Percentiles rank a stretch among this genome's conserved stretches.
These are phyloP conservation scores for Tragelaphus strepsiceros DNA, from an alignment of 2,113 vertebrate genomes.

Conservation along the genomic window DNA sequence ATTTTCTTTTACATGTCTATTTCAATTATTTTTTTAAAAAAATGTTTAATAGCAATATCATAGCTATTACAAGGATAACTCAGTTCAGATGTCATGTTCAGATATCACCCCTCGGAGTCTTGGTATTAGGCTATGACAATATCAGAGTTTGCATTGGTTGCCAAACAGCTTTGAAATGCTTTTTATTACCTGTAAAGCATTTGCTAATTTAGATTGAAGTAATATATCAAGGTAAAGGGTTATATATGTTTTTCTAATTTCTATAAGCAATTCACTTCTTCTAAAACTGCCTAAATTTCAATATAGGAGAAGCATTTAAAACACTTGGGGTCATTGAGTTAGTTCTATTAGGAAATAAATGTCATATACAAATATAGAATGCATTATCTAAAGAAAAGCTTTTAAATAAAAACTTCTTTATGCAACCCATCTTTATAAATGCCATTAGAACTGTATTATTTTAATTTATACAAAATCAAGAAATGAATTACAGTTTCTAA, in stretches of 20 bases:
- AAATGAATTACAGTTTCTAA: not conserved
- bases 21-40: not conserved
- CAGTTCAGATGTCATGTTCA: not conserved
- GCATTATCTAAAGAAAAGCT: not conserved
- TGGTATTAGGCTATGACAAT: not conserved
- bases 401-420: not conserved
- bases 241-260: not conserved
- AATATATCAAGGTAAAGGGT: not conserved
- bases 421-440: not conserved
- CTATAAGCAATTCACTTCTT: not conserved
- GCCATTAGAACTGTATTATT: slow-evolving; percentile 18
- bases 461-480: not conserved
- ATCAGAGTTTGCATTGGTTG: slow-evolving; percentile 43
- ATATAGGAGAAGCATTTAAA: not conserved
- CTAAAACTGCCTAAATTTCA: not conserved
- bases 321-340: not conserved
- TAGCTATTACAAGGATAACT: not conserved
- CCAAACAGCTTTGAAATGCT: slow-evolving; percentile 20
- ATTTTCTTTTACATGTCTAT: not conserved
- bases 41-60: not conserved
- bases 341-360: slow-evolving; percentile 5
- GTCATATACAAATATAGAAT: not conserved
- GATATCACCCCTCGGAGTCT: not conserved
- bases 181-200: not conserved
- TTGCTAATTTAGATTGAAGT: not conserved